Conservation (phyloP, 2,888 invertebrate genomes). For the Shargacucullia verbasci region DNA sequence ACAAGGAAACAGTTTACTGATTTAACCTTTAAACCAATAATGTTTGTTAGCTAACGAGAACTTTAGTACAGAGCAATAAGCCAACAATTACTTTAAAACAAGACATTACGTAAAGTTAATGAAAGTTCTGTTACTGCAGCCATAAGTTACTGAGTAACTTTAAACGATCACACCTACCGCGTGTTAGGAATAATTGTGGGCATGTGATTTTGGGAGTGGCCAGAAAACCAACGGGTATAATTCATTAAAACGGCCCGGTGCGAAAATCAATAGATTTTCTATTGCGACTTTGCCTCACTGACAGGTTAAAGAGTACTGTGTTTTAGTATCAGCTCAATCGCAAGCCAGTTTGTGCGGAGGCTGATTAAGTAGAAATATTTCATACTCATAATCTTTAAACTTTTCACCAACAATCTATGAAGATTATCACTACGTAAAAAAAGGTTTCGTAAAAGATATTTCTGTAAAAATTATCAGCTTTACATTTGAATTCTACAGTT, state of each 20-base stretch:
- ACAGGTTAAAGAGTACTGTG: too few relatives aligned
- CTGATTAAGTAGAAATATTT: too few relatives aligned
- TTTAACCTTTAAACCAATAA: constrained; percentile 38
- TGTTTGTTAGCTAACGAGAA: constrained; percentile 28
- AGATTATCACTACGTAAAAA: too few relatives aligned
- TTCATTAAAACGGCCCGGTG: too few relatives aligned
- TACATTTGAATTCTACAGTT: too few relatives aligned
- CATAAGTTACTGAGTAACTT: constrained; percentile 22
- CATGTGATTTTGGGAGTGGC: constrained; percentile 22
- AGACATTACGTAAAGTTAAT: constrained; percentile 37
- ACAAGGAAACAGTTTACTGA: constrained; percentile 17
- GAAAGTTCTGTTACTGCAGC: constrained; percentile 19
- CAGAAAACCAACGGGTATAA: not conserved
- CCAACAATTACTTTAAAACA: constrained; percentile 35
- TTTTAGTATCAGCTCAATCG: too few relatives aligned
- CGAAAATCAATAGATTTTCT: not conserved
- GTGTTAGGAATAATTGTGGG: constrained; percentile 74
- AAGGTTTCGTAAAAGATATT: too few relatives aligned
- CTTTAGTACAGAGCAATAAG: constrained; percentile 8
- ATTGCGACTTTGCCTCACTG: too few relatives aligned
- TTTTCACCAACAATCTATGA: too few relatives aligned
- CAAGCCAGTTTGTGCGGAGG: too few relatives aligned
- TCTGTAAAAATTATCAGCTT: too few relatives aligned
- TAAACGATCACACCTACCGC: constrained; percentile 68
- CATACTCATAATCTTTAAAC: too few relatives aligned